Conservation (phyloP, 1,140 invertebrate species). For the Dermatophagoides farinae region DNA sequence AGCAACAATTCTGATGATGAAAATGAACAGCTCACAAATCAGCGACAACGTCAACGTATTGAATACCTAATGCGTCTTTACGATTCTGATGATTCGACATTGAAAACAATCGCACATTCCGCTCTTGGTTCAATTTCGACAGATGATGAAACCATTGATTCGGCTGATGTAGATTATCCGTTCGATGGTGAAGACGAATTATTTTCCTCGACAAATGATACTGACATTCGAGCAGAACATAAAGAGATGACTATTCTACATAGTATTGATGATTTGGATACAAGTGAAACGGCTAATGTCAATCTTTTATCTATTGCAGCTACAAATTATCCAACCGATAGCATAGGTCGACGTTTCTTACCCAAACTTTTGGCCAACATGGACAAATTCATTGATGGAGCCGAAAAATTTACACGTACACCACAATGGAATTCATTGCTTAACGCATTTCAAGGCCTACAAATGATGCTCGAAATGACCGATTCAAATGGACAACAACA, state of each 20-base stretch:
- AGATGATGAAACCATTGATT: background rate
- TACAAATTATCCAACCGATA: constrained; percentile 4
- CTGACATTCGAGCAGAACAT: background rate
- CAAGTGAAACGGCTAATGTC: constrained; percentile 1
- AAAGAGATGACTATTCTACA: background rate
- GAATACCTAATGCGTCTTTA: constrained; percentile 10
- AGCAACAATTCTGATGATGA: background rate
- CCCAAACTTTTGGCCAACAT: constrained; percentile 12
- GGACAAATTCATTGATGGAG: constrained; percentile 9
- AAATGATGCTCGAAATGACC: constrained; percentile 10
- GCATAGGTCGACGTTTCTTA: constrained; percentile 7
- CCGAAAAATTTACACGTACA: constrained; percentile 6
- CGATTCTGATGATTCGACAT: constrained; percentile 7
- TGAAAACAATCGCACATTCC: background rate
- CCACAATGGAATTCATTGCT: constrained; percentile 10
- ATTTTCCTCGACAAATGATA: background rate
- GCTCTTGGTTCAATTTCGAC: background rate
- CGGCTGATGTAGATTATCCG: no score
- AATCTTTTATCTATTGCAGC: background rate
- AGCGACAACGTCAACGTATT: constrained; percentile 1
- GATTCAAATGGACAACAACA: background rate
- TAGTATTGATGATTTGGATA: constrained; percentile 2
- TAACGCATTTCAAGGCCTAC: constrained; percentile 7
- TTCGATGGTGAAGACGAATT: no score
- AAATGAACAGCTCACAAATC: background rate